Evolutionary conservation across 1,140 invertebrate species (phyloP), one percentile per base, ranked within the genome.

Genomic region (Yoshiicerus persimilis): DNA sequence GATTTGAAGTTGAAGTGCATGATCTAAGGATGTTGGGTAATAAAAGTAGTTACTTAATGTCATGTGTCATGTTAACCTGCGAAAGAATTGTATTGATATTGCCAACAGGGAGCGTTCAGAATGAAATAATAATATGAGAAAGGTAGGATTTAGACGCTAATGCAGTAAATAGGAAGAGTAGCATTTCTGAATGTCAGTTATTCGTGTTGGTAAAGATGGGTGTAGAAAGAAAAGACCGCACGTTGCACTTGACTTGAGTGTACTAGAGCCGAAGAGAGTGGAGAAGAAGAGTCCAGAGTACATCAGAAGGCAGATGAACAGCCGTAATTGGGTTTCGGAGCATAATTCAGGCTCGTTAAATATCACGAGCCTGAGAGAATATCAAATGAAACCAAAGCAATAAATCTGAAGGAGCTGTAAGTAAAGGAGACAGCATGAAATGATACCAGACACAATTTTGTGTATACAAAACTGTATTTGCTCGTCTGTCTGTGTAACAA

Each of bases 301-400:
- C 38, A 80, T 20, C 36, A 47, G 75, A 77, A 41, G 66, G 87
- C 41, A 84, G 75, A 84, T 56, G 70, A 87, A 87, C 25, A 66
- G 88, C 85, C 85, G 89, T 89, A 89, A 89, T 89, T 88, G 87
- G 84, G 87, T 89, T 88, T 89, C 64, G 56, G 25, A 83, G 84
- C 85, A 88, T 86, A 84, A 88, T 88, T 89, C 87, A 88, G 36
- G 84, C 84, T 89, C 84, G 87, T 89, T 89, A 89, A 89, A 75
- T 87, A 89, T 86, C 84, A 86, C 36, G 36, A 32, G 84, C 34
- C 83, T 41, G 38, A 84, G 70, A 89, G 88, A 89, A 89, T 89
- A 86, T 89, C 85, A 87, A 89, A 87, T 86, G 88, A 87, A 89
- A 89, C 56, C 84, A 87, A 88, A 86, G 62, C 75, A 85, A 88